A percentile compares a stretch with the other conserved stretches of the same genome.
These are phyloP conservation scores for Erebia aethiops DNA, from an alignment of 2,888 invertebrate genomes.

Conservation along the genomic window DNA sequence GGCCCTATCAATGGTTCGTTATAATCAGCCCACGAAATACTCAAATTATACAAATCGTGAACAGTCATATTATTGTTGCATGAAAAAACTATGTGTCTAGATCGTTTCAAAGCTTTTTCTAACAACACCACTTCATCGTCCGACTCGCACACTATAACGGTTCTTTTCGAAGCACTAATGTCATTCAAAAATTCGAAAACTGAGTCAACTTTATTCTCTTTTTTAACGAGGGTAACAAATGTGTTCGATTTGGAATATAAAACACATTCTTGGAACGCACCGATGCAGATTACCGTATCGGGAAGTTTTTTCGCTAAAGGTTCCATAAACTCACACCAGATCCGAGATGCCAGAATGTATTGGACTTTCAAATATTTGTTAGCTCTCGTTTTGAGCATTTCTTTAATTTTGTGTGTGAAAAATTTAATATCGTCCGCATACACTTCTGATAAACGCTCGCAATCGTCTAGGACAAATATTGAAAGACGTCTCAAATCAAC, in stretches of 20 bases:
- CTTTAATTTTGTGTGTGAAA: constrained; percentile 68
- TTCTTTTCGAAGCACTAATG: constrained; percentile 72
- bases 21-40: constrained; percentile 64
- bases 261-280: constrained; percentile 89
- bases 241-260: constrained; percentile 85
- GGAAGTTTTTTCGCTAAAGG: constrained; percentile 80
- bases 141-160: constrained; percentile 85
- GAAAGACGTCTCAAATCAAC: constrained; percentile 84
- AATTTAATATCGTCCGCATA: constrained; percentile 75
- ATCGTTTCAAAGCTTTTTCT: constrained; percentile 49
- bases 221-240: constrained; percentile 61
- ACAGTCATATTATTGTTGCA: constrained; percentile 65
- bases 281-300: constrained; percentile 86
- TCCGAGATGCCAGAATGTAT: constrained; percentile 82
- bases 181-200: constrained; percentile 77
- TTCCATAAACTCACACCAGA: constrained; percentile 85
- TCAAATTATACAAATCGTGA: constrained; percentile 67
- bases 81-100: constrained; percentile 56
- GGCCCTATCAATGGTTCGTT: constrained; percentile 69
- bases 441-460: constrained; percentile 84
- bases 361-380: constrained; percentile 79
- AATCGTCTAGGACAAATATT: constrained; percentile 88
- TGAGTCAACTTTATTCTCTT: constrained; percentile 67
- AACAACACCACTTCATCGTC: constrained; percentile 81
- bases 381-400: constrained; percentile 67